phyloP scores from a whole-genome alignment of 2,113 vertebrate genomes.

The Mormyrus iriodes region DNA sequence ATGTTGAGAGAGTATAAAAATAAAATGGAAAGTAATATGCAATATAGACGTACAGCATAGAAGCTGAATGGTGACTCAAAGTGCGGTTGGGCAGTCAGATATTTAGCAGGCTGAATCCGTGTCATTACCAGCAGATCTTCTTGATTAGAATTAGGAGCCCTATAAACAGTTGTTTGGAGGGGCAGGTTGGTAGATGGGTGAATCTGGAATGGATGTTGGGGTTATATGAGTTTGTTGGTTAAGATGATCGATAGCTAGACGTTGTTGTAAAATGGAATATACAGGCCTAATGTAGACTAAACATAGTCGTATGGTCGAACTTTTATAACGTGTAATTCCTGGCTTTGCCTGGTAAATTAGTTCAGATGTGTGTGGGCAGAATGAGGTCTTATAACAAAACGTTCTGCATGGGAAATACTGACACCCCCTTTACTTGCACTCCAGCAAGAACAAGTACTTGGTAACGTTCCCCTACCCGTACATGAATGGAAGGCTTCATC shows the following conservation, averaged over 20 bases:
- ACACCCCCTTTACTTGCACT: background rate
- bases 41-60: background rate
- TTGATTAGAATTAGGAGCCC: background rate
- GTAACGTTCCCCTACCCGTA: slow-evolving; percentile 95
- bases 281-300: background rate
- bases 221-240: background rate
- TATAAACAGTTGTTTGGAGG: too few relatives aligned
- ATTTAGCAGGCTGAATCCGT: background rate
- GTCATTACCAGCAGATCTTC: background rate
- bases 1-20: too few relatives aligned
- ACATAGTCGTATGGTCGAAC: too few relatives aligned
- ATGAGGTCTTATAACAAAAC: background rate
- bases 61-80: background rate
- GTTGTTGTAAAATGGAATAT: background rate
- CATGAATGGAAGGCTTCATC: slow-evolving; percentile 94
- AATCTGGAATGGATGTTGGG: background rate
- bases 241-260: background rate
- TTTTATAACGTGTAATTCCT: background rate
- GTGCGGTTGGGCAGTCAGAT: too few relatives aligned
- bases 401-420: background rate
- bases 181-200: too few relatives aligned
- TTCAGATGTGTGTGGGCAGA: background rate
- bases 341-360: background rate
- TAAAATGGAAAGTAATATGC: background rate
- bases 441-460: slow-evolving; percentile 82